Conservation (phyloP, 1,140 invertebrate species). For the Nylanderia fulva region DNA sequence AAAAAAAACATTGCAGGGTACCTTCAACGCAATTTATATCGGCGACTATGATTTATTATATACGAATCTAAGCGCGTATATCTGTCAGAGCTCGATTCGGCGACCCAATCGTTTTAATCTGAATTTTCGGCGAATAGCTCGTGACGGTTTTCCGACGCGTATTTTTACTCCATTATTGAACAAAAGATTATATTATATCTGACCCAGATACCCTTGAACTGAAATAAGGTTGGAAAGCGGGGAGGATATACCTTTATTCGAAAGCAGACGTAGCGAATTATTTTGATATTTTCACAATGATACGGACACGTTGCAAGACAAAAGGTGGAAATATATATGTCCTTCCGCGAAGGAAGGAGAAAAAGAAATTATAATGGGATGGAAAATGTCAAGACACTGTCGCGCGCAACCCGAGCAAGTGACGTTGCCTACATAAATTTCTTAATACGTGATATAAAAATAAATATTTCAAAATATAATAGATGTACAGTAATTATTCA, state of each 20-base stretch:
- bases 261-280: conserved; percentile 7
- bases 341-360: not conserved
- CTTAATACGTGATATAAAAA: not conserved
- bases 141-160: not conserved
- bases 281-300: conserved; percentile 27
- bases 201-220: not conserved
- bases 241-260: not conserved
- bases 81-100: conserved; percentile 1
- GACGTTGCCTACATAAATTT: not conserved
- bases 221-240: not conserved
- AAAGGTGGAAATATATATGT: not conserved
- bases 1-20: conserved; percentile 31
- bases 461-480: not conserved
- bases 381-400: not conserved
- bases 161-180: conserved; percentile 38
- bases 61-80: not conserved
- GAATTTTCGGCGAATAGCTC: conserved; percentile 27
- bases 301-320: not conserved
- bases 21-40: conserved; percentile 31
- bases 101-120: conserved; percentile 21
- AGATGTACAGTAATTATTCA: not conserved
- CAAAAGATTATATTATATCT: conserved; percentile 24
- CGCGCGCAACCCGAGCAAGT: not conserved
- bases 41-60: conserved; percentile 46
- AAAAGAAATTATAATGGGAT: not conserved